Base-by-base conservation (phyloP, 2,888 invertebrate genomes). In the Unio delphinus region DNA sequence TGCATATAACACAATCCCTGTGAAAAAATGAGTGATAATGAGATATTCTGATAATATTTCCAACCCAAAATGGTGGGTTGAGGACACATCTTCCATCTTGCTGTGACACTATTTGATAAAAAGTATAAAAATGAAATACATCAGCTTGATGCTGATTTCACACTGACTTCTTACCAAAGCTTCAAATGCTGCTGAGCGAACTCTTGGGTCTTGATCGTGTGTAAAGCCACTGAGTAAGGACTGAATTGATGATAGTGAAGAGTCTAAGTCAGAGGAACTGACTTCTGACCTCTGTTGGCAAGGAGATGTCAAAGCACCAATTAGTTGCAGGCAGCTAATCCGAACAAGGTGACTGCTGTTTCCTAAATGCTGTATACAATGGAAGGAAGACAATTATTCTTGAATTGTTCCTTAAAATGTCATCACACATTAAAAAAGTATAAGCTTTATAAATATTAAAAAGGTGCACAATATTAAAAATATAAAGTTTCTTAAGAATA, bases 181-280 rank as follows among this genome's bases (percentile, higher is more conserved):
- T 83, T 95, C 93, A 87, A 97, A 95, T 0, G 98, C 95, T 88
- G 95, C 95, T 76, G 95, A 94, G 57, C 98, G 92, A 8, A 98
- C 97, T 84, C 97, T 92, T 0, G 97, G 95, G 92, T 98, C 98
- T 91, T 95, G 92, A 88, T 93, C 93, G 89, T 95, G 93, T 61
- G 95, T 95, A 90, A 96, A 97, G 79, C 94, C 94, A 30, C 94
- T 94, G n/a, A 98, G 92, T 67, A 96, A 91, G 83, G 93, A 93
- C 71, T 85, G 85, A 15, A 95, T 91, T 60, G 92, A 81, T 59
- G 63, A 61, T 4, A 73, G 71, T 30, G 61, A 67, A 23, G 68
- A 61, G 61, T 83, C 75, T 59, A 90, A 89, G 60, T 92, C 92
- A 0, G 92, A 90, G 45, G 45, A 15, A 71, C 92, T 92, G 69